These are phyloP conservation scores for Daphoenositta chrysoptera DNA, from an alignment of 2,113 vertebrate genomes.

Conservation along the genomic window DNA sequence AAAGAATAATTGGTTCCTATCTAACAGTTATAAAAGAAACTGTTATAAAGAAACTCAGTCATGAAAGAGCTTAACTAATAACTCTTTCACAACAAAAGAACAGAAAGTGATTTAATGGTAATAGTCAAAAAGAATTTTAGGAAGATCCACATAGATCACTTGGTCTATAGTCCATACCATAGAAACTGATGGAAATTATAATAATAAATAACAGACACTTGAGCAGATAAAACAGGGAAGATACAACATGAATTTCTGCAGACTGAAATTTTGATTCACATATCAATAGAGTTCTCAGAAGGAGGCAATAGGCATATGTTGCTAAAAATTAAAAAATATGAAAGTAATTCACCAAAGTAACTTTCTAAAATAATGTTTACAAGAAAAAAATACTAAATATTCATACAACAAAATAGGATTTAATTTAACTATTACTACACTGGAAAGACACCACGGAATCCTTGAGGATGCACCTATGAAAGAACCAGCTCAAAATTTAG, in stretches of 20 bases:
- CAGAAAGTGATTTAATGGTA: background rate
- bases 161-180: background rate
- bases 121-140: background rate
- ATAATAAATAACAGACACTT: background rate
- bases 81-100: background rate
- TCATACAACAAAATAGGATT: background rate
- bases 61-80: constrained; percentile 1
- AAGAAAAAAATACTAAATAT: background rate
- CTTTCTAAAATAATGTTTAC: background rate
- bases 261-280: background rate
- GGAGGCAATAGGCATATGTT: background rate
- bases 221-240: background rate
- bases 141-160: background rate
- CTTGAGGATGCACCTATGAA: background rate
- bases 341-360: background rate
- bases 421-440: background rate
- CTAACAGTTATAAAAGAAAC: background rate
- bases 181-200: background rate
- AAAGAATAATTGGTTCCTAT: constrained; percentile 6
- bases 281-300: background rate
- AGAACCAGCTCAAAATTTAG: background rate
- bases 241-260: background rate
- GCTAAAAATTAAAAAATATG: background rate
- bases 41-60: background rate
- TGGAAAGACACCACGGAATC: background rate